Percentiles rank a stretch among this genome's conserved stretches.
Conservation (phyloP, 2,113 vertebrate genomes). For the Corythoichthys haematopterus region DNA sequence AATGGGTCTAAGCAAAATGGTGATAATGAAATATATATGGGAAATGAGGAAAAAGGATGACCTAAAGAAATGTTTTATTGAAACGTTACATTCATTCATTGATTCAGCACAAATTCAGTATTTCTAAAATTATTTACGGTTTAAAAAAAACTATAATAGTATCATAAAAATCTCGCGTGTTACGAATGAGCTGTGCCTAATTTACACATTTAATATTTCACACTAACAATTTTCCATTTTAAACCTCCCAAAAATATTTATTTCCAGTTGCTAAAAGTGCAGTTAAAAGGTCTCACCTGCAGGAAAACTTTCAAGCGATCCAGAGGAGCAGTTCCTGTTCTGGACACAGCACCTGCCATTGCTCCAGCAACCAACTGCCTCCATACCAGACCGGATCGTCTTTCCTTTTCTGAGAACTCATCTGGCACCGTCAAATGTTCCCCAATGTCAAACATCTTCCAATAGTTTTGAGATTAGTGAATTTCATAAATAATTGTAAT, state of each 20-base stretch:
- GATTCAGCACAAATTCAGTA: no score
- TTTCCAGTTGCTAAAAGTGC: not conserved
- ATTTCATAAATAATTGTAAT: not conserved
- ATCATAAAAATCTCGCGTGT: not conserved
- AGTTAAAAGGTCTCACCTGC: slow-evolving; percentile 72
- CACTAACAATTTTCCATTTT: not conserved
- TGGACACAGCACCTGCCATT: slow-evolving; percentile 84
- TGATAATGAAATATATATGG: no score
- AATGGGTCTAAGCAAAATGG: no score
- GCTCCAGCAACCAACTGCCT: slow-evolving; percentile 85
- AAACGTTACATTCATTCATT: no score
- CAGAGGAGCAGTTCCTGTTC: slow-evolving; percentile 89
- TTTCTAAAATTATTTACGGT: no score
- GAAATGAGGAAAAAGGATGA: no score
- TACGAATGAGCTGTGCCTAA: not conserved
- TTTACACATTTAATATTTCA: not conserved
- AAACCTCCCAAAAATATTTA: not conserved
- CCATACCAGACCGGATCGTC: slow-evolving; percentile 84
- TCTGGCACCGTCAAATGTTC: slow-evolving; percentile 88
- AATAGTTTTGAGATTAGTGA: not conserved
- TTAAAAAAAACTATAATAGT: no score
- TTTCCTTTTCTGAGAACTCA: slow-evolving; percentile 87
- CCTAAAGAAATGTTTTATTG: no score
- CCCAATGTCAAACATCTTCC: slow-evolving; percentile 90
- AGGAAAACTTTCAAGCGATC: slow-evolving; percentile 91